Evolutionary conservation across 2,113 vertebrate genomes (phyloP), one percentile per base, ranked within the genome.

Genomic region (Ivindomyrus marchei): DNA sequence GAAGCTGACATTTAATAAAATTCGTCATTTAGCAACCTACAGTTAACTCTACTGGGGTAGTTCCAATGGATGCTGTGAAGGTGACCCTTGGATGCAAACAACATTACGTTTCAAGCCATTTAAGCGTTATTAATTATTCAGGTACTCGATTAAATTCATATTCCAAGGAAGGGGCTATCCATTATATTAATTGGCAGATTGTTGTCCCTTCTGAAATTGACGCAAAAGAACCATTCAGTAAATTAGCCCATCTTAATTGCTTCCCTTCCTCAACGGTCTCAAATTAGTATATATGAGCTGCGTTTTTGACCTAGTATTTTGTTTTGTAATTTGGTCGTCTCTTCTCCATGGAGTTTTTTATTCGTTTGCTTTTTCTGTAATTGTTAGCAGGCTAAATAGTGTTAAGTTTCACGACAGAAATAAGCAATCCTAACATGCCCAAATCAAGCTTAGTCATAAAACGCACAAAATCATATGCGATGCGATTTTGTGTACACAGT

Each of bases 161-260:
- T 85, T 85, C 42, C 21, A 1, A 1, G 45, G 19, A 46, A n/a
- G 45, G 36, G 39, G 42, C 31, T 21, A 85, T 85, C 83, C 83
- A 27, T 45, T 46, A 85, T 47, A 85, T 85, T 85, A 46, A 85
- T 9, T 46, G 83, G 83, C 83, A 85, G 42, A 42, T 10, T 85
- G 80, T 85, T 85, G 80, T 85, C 80, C 36, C 19, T 85, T 85
- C 21, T 46, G 39, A 85, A 85, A 85, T 19, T 85, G 80, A 85
- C 9, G 19, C 47, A 21, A 85, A 42, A n/a, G 17, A 47, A 47
- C 74, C 31, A 80, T 80, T 80, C 21, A 45, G 39, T 83, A 83
- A 45, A 83, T 39, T 39, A 83, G 19, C 36, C 31, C 6, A 15
- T 83, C 1, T 83, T 45, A 83, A 45, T 45, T 83, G 77, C 39